A percentile compares a stretch with the other conserved stretches of the same genome.
phyloP scores from a whole-genome alignment of 2,888 invertebrate species.

The Doris montereyensis region DNA sequence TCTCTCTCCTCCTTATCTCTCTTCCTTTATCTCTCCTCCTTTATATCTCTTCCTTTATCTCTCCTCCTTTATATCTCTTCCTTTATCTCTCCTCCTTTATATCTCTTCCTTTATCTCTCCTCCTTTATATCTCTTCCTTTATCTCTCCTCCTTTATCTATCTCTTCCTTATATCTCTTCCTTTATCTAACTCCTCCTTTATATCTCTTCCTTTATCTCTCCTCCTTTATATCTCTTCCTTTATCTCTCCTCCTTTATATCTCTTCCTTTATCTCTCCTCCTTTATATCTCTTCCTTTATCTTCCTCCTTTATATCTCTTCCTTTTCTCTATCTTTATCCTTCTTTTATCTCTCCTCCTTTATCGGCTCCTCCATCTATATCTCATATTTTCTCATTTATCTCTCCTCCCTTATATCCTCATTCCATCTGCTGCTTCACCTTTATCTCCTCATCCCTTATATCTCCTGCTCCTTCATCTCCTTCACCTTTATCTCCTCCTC shows the following conservation, averaged over 20 bases:
- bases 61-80: no score
- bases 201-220: no score
- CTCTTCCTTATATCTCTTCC: no score
- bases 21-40: no score
- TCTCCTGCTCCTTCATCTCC: background rate
- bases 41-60: no score
- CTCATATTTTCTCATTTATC: background rate
- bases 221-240: no score
- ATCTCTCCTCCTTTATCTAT: no score
- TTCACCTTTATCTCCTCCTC: background rate
- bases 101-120: no score
- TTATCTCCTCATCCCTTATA: background rate
- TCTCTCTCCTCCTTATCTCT: no score
- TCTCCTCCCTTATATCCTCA: background rate
- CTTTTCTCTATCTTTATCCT: background rate
- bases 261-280: background rate
- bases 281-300: background rate
- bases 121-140: no score
- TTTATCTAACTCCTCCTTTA: no score
- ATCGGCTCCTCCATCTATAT: background rate
- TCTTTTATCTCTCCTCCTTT: background rate
- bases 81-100: no score
- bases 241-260: background rate
- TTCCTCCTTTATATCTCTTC: background rate
- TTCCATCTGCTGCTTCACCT: background rate